These are phyloP conservation scores for Dryomyza anilis DNA, from an alignment of 2,888 invertebrate genomes.

Conservation along the genomic window DNA sequence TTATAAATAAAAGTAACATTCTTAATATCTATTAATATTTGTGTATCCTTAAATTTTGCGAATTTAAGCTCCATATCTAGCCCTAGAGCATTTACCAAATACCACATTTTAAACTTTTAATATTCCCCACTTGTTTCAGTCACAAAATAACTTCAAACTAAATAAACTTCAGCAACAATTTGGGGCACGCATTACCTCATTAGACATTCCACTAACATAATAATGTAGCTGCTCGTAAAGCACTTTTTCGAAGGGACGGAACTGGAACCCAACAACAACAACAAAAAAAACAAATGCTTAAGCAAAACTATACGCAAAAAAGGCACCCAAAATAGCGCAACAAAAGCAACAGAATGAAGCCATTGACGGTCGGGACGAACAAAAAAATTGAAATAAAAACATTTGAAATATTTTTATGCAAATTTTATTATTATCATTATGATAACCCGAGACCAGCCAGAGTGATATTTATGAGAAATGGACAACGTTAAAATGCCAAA, in stretches of 20 bases:
- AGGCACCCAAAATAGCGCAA: not conserved
- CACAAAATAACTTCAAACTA: no score
- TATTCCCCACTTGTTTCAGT: no score
- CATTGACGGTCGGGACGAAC: not conserved
- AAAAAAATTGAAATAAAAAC: conserved; percentile 26
- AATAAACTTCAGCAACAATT: not conserved
- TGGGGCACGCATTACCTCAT: conserved; percentile 43
- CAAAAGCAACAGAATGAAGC: not conserved
- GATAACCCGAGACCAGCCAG: conserved; percentile 26
- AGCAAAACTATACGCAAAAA: not conserved
- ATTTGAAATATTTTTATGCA: conserved; percentile 53
- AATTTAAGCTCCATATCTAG: no score
- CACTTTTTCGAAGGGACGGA: not conserved
- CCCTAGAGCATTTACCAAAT: no score
- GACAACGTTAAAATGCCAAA: not conserved
- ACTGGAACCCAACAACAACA: no score
- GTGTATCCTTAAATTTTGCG: no score
- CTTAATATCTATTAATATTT: no score
- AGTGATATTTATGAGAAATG: conserved; percentile 28
- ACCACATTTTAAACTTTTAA: no score
- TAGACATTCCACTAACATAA: conserved; percentile 33
- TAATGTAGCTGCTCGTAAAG: conserved; percentile 14
- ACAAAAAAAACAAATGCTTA: not conserved
- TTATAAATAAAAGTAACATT: no score
- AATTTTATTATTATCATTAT: conserved; percentile 51